Conservation (phyloP, 2,797 vertebrate genomes). For the Brachyalestes nurse region DNA sequence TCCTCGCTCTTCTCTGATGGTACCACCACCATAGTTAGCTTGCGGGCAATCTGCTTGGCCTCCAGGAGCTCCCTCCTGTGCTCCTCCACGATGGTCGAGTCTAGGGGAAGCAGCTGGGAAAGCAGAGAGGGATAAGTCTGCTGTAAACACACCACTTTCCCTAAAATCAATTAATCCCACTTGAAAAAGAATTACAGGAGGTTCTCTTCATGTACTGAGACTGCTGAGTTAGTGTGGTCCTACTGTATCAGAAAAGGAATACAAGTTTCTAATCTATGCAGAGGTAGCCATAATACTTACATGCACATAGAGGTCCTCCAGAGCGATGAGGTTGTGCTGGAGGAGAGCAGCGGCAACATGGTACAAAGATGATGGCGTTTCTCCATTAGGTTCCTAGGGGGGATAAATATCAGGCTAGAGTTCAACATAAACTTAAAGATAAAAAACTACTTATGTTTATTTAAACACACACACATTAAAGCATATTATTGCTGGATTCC, state of each 20-base stretch:
- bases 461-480: background rate
- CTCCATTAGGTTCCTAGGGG: constrained; percentile 92
- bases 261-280: background rate
- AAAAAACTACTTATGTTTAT: too few species aligned
- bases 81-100: constrained; percentile 91
- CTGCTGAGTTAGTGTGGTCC: background rate
- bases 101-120: constrained; percentile 88
- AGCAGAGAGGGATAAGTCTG: background rate
- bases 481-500: too few species aligned
- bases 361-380: constrained; percentile 95
- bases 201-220: background rate
- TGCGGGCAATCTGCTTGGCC: constrained; percentile 95
- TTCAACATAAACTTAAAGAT: background rate
- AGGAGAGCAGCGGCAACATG: constrained; percentile 96
- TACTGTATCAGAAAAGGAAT: background rate
- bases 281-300: constrained; percentile 78
- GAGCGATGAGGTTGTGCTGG: constrained; percentile 93
- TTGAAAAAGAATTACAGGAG: background rate
- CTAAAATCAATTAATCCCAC: background rate
- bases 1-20: constrained; percentile 96
- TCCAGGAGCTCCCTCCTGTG: constrained; percentile 92
- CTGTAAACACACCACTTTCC: background rate
- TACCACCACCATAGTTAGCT: constrained; percentile 94
- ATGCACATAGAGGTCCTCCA: constrained; percentile 97
- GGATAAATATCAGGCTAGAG: background rate